Base-by-base conservation (phyloP, 2,888 invertebrate genomes). In the Prosopocoilus inquinatus region DNA sequence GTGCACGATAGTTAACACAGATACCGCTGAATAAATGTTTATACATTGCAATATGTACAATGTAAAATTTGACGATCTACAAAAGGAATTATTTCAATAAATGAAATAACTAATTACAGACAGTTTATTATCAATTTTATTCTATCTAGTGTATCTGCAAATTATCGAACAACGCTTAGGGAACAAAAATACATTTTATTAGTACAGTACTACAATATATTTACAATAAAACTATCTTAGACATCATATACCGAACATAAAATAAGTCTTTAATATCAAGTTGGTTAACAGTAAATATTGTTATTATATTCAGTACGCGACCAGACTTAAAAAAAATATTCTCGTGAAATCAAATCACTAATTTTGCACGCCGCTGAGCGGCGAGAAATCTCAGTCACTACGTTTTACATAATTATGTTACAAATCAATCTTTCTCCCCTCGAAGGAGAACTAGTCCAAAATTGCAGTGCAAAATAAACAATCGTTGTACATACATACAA, bases 171-270 rank as follows among this genome's bases (percentile, higher is more conserved):
- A 66, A 65, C 61, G 63, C 62, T 61, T 68, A 66, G 68, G 68
- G 64, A 70, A 70, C 68, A 70, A 69, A 68, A 68, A 70, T 68
- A 70, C 68, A 69, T 68, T 65, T 66, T 62, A 66, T 68, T 66
- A 67, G 67, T 67, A 66, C 66, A 67, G 67, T 67, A 66, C 66
- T 68, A 68, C 66, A 68, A 68, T 67, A 66, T 70, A 70, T 70
- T 68, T 70, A 70, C 70, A 70, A 68, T 68, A 68, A 65, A 69
- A 65, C 68, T 68, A 67, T 64, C 62, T 67, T 67, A 68, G 67
- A 68, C 67, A 68, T 67, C 66, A 67, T 64, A 69, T 69, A 67
- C 62, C 57, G 64, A 69, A 69, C 67, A 64, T 67, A 65, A n/a
- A 28, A 28, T 28, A 65, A 67, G 65, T 67, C 66, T 67, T 66